These are phyloP conservation scores for Synanthedon andrenaeformis DNA, from an alignment of 2,888 invertebrate genomes.

Conservation along the genomic window DNA sequence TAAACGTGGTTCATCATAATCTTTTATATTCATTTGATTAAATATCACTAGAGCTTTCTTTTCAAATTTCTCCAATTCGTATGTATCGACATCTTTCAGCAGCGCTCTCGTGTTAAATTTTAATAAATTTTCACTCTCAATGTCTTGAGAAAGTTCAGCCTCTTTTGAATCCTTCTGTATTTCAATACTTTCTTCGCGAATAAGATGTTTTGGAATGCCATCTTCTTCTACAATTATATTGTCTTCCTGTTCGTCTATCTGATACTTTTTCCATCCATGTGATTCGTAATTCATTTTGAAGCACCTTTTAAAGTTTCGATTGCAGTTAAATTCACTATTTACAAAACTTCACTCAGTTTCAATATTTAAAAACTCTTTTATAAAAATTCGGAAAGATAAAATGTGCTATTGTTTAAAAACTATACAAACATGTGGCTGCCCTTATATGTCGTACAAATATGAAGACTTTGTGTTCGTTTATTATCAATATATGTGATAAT, in stretches of 20 bases:
- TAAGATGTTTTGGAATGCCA: background rate
- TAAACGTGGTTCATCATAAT: conserved; percentile 23
- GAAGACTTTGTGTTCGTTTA: too few relatives aligned
- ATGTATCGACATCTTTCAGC: conserved; percentile 29
- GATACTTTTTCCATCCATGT: too few relatives aligned
- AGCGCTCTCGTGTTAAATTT: conserved; percentile 23
- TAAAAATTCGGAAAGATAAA: too few relatives aligned
- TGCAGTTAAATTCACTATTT: too few relatives aligned
- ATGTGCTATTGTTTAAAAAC: too few relatives aligned
- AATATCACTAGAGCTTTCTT: conserved; percentile 45
- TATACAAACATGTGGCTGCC: too few relatives aligned
- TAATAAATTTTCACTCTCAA: background rate
- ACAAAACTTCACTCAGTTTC: too few relatives aligned
- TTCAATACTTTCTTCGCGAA: background rate
- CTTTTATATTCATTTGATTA: conserved; percentile 34
- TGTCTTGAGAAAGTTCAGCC: background rate
- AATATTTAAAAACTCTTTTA: too few relatives aligned
- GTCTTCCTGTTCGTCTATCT: background rate
- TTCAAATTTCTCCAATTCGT: conserved; percentile 43
- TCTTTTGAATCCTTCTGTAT: background rate
- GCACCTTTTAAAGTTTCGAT: too few relatives aligned
- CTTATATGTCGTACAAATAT: too few relatives aligned
- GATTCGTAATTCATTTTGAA: too few relatives aligned
- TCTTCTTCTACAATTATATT: background rate
- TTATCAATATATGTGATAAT: too few relatives aligned